phyloP scores from a whole-genome alignment of 2,113 vertebrate species.

The Cichladusa arquata region DNA sequence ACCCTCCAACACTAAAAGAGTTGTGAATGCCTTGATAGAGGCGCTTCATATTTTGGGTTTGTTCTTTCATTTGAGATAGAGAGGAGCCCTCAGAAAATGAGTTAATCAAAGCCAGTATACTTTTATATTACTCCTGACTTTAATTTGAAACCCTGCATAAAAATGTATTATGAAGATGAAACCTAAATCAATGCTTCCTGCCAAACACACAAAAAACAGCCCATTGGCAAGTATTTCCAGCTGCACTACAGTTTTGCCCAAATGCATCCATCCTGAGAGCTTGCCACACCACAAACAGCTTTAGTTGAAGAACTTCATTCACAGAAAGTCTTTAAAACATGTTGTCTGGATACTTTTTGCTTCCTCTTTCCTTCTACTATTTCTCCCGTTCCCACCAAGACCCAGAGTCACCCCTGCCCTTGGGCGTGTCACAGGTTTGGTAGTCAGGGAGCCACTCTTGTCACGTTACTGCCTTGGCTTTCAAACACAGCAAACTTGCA shows the following conservation, averaged over 20 bases:
- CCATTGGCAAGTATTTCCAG: neutral
- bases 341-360: neutral
- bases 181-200: neutral
- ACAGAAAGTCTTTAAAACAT: neutral
- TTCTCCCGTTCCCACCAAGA: neutral
- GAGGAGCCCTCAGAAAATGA: neutral
- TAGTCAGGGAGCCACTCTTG: neutral
- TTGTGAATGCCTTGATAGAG: neutral
- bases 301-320: neutral
- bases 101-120: neutral
- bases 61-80: neutral
- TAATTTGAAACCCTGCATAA: neutral
- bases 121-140: neutral
- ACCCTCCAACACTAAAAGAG: neutral
- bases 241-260: neutral
- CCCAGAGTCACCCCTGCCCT: neutral
- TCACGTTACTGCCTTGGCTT: neutral
- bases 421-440: neutral
- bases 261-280: neutral
- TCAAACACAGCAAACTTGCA: constrained; percentile 51
- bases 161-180: neutral
- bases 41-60: neutral
- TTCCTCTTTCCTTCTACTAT: neutral
- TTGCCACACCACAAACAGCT: neutral
- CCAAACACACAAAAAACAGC: neutral